Evolutionary conservation across 1,140 invertebrate species (phyloP).

Genomic region (Temnothorax longispinosus): DNA sequence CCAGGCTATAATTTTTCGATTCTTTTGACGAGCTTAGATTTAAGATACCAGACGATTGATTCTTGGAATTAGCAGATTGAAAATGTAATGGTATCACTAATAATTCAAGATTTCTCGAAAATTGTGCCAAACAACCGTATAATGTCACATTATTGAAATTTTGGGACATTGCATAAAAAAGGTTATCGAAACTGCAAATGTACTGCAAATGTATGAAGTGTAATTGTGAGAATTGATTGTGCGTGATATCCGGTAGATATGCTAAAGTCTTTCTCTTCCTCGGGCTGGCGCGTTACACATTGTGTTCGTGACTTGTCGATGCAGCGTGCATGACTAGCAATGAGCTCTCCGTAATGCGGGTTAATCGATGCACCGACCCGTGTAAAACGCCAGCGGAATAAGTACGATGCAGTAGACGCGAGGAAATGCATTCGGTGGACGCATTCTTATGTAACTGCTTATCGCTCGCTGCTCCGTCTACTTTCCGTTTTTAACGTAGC

Average conservation of each 20-base stretch:
- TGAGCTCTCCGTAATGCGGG: slow-evolving; percentile 75
- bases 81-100: neutral
- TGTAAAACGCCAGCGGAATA: slow-evolving; percentile 76
- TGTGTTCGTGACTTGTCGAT: slow-evolving; percentile 74
- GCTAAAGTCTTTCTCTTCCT: slow-evolving; percentile 31
- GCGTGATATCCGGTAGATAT: slow-evolving; percentile 28
- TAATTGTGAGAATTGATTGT: slow-evolving; percentile 6
- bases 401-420: slow-evolving; percentile 65
- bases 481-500: slow-evolving; percentile 63
- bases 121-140: neutral
- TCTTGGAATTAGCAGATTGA: neutral
- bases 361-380: slow-evolving; percentile 82
- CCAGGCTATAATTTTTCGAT: slow-evolving; percentile 27
- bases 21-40: slow-evolving; percentile 13
- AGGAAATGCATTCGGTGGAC: slow-evolving; percentile 64
- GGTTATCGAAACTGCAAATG: neutral
- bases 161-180: neutral
- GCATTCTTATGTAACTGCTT: slow-evolving; percentile 70
- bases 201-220: neutral
- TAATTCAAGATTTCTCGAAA: neutral
- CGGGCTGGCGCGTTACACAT: slow-evolving; percentile 52
- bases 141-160: neutral
- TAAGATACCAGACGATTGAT: slow-evolving; percentile 7
- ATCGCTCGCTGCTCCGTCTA: slow-evolving; percentile 7
- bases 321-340: slow-evolving; percentile 74